Base-by-base conservation (phyloP, 2,797 vertebrate species). In the Leptatherina wallacei region DNA sequence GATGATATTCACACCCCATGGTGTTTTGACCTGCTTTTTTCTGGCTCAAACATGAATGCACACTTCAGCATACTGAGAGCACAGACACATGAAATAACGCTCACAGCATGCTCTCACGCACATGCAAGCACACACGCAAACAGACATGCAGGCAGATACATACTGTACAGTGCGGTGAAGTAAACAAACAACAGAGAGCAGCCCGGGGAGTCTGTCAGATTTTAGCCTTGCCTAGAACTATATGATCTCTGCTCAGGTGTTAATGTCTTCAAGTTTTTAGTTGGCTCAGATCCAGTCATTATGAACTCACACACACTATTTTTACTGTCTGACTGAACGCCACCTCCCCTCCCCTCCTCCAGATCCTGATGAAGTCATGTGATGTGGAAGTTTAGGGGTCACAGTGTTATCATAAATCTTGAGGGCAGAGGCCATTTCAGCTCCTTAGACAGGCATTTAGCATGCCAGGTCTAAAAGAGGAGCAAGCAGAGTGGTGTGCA, bases 1-100 rank as follows among this genome's bases (percentile, higher is more conserved):
- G 84, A 90, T 87, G 80, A 85, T 81, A 78, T 73, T 84, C 70
- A 60, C 81, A 85, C 70, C 88, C 86, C 66, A 78, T 65, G 35
- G 88, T 76, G 88, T 62, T 90, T 72, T 90, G 89, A 89, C 91
- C 91, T 86, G 87, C 74, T 91, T 92, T 88, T 86, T 63, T 80
- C 54, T 88, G 85, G 78, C 78, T 87, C 78, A 69, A 76, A 78
- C 82, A 69, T 71, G 56, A 81, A 84, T 73, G 76, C 81, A 83
- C 63, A 77, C 72, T 61, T 75, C 59, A 72, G 63, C 73, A 87
- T 30, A 83, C 80, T 67, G 79, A 81, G 78, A 78, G 69, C 61
- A 36, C 80, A 83, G 59, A 85, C 73, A 69, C 74, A 62, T 47
- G 55, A 69, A 82, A 57, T 73, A 57, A 70, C 51, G 74, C 20